Base-by-base conservation (phyloP, 2,888 invertebrate genomes). In the Trypoxylon attenuatum region DNA sequence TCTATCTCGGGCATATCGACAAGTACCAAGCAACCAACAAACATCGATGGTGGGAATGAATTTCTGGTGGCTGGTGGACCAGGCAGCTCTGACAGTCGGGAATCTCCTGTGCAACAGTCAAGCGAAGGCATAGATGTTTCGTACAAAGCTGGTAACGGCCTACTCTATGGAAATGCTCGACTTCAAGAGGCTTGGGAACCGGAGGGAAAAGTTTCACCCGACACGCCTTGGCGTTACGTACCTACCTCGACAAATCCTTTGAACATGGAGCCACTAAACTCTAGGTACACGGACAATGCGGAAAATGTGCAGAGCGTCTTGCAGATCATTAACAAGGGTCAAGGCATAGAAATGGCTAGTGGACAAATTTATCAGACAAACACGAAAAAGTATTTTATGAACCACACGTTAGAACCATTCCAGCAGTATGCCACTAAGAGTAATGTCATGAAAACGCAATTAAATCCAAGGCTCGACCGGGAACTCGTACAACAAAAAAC, bases 111-210 rank as follows among this genome's bases (percentile, higher is more conserved):
- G 0, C 79, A 80, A 16, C 83, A 78, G 23, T 57, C 81, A 0
- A 53, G 65, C 19, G 85, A 84, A 6, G 66, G 61, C 10, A 74
- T 84, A 23, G 83, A 83, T 3, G 66, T 77, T 0, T 58, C 70
- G 1, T 76, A 80, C 55, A 86, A 87, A 62, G 79, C 87, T 1
- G 85, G 83, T 1, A 87, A 87, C 29, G 87, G 87, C 0, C 66
- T 87, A 1, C 55, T 87, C 5, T 87, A 86, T 43, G 84, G 84
- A 2, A 87, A 87, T 56, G 86, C 87, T 1, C 77, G 85, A 23
- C 63, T 87, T 1, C 87, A 87, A 51, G 87, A 87, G 29, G 87
- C 86, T 2, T 87, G 87, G 87, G 86, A 87, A 47, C 82, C 85
- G 0, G 87, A 87, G 29, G 77, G 83, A 6, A 87, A 87, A 58